Base-by-base conservation (phyloP, 2,888 invertebrate species). In the Branchipolynoe longqiensis region DNA sequence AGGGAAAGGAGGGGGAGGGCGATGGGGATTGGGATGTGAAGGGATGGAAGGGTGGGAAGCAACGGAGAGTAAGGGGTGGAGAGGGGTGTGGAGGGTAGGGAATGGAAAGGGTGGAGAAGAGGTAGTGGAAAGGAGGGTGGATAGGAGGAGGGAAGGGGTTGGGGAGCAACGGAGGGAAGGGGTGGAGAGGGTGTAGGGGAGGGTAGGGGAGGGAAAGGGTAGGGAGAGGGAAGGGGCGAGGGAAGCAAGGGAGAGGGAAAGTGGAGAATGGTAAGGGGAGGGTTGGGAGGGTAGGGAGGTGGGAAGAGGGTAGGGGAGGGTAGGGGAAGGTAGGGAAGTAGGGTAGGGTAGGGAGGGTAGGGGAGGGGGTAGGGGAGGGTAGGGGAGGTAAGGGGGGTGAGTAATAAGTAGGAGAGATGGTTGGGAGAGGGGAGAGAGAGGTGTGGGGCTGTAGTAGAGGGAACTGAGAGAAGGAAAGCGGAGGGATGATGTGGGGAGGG, bases 401-500 rank as follows among this genome's bases (percentile, higher is more conserved):
- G n/a, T n/a, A n/a, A 28, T 8, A 62, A 62, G 28, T 25, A 62
- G n/a, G 12, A 25, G 62, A 28, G 8, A 62, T 62, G 6, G 28
- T 28, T 62, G 62, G 62, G 62, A 28, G 6, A 28, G n/a, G 62
- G 62, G 6, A 25, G n/a, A 62, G n/a, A 25, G 62, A 62, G 12
- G n/a, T n/a, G n/a, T n/a, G n/a, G n/a, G n/a, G n/a, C n/a, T n/a
- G n/a, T n/a, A n/a, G n/a, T n/a, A n/a, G 62, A 62, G 62, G 62
- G n/a, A 28, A 28, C 25, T 14, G 8, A 6, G n/a, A 62, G 62
- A 8, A 8, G 48, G 48, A 48, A 14, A n/a, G n/a, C 25, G 28
- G 62, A 62, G n/a, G 62, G n/a, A 8, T 12, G 62, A 28, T 8
- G n/a, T 62, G 62, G 62, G n/a, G n/a, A 62, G 62, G 62, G 8